Evolutionary conservation across 2,113 vertebrate species (phyloP).

Genomic region (Raja brachyura): DNA sequence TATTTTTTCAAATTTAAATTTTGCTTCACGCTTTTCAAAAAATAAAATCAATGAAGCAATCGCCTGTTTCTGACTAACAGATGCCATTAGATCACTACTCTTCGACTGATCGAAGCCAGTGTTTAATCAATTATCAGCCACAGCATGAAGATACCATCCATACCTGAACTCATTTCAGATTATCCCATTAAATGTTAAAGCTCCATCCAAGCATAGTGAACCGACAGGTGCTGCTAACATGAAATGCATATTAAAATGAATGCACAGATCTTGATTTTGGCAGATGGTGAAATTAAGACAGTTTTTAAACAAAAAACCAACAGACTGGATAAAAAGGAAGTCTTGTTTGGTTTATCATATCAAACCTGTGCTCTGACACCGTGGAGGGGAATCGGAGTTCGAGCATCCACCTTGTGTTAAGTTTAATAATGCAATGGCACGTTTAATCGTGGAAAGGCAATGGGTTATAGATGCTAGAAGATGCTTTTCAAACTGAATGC

Average conservation of each 20-base stretch:
- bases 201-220: neutral
- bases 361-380: neutral
- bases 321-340: neutral
- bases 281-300: neutral
- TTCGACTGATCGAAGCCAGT: neutral
- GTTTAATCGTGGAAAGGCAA: neutral
- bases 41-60: neutral
- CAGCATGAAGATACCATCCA: neutral
- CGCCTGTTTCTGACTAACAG: neutral
- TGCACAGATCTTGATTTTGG: neutral
- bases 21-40: neutral
- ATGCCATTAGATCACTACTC: neutral
- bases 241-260: neutral
- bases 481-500: neutral
- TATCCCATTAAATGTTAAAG: neutral
- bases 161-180: neutral
- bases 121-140: neutral
- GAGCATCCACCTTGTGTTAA: neutral
- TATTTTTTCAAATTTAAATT: neutral
- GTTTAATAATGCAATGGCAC: neutral
- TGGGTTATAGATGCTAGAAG: neutral
- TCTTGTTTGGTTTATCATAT: neutral
- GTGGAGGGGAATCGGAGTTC: neutral
- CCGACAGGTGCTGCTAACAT: neutral
- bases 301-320: neutral